Percentiles rank a stretch among this genome's conserved stretches.
phyloP scores from a whole-genome alignment of 2,113 vertebrate species.

The Neolamprologus longior region DNA sequence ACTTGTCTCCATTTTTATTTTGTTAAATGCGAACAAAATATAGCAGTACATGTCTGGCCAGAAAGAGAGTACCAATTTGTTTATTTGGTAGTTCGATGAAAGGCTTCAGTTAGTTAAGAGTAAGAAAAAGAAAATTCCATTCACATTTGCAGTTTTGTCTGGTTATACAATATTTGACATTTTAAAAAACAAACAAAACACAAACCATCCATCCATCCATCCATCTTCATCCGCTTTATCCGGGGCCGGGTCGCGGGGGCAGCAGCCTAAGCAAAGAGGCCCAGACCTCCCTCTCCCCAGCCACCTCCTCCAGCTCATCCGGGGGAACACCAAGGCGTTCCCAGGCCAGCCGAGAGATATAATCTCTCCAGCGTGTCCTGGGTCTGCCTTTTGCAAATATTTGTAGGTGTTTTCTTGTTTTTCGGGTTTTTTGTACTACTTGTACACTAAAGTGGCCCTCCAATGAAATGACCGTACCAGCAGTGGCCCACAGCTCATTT shows the following conservation, averaged over 20 bases:
- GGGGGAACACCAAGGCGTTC: too few relatives aligned
- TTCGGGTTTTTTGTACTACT: accelerated
- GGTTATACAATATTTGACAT: background rate
- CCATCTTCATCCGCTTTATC: too few relatives aligned
- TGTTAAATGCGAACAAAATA: background rate
- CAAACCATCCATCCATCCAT: background rate
- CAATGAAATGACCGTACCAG: background rate
- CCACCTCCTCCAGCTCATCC: too few relatives aligned
- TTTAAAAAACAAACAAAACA: background rate
- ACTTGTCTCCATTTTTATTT: background rate
- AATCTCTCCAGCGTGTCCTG: too few relatives aligned
- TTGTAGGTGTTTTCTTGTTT: background rate
- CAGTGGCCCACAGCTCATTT: background rate
- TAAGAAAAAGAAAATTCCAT: background rate
- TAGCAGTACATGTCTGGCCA: background rate
- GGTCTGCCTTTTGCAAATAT: background rate
- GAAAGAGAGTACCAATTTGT: background rate
- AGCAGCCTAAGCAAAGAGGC: too few relatives aligned
- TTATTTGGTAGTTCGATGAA: background rate
- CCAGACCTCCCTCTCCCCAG: too few relatives aligned
- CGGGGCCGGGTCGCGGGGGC: too few relatives aligned
- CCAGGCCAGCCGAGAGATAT: too few relatives aligned
- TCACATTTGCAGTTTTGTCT: background rate
- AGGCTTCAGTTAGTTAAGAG: background rate
- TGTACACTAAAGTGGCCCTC: background rate